phyloP scores from a whole-genome alignment of 2,797 vertebrate species.

The Ctenopoma kingsleyae region DNA sequence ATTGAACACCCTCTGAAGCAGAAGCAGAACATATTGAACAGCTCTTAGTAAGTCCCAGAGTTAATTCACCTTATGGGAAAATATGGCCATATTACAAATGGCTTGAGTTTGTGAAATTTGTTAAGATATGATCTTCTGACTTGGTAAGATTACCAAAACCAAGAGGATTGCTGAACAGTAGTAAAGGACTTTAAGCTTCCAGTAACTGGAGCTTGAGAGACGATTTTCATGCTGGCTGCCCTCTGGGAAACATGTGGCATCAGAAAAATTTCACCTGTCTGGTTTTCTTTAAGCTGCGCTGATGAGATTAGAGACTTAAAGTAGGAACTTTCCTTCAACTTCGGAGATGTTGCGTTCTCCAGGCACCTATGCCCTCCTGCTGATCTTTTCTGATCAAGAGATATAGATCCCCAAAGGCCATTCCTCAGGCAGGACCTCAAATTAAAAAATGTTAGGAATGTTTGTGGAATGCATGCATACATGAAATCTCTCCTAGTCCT shows the following conservation, averaged over 20 bases:
- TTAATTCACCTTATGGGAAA: too few species aligned
- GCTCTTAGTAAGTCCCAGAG: background rate
- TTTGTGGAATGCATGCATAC: slow-evolving; percentile 18
- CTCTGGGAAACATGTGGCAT: slow-evolving; percentile 18
- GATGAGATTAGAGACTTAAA: slow-evolving; percentile 58
- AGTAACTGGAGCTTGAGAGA: slow-evolving; percentile 28
- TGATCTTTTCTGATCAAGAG: slow-evolving; percentile 34
- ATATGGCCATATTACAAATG: background rate
- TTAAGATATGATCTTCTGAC: background rate
- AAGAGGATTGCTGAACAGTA: background rate
- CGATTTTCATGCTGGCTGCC: slow-evolving; percentile 1
- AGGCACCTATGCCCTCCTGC: background rate
- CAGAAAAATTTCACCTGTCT: slow-evolving; percentile 42
- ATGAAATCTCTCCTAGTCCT: slow-evolving; percentile 2
- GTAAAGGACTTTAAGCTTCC: background rate
- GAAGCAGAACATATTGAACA: background rate
- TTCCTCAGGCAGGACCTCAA: background rate
- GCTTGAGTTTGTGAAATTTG: background rate
- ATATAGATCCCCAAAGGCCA: slow-evolving; percentile 10
- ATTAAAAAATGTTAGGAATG: slow-evolving; percentile 29
- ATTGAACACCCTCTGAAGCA: background rate
- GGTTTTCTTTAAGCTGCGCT: slow-evolving; percentile 34
- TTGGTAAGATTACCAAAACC: slow-evolving; percentile 2
- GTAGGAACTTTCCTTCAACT: slow-evolving; percentile 15
- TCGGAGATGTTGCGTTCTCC: slow-evolving; percentile 11